Conservation (phyloP, 2,888 invertebrate species). For the Torymus auratus region DNA sequence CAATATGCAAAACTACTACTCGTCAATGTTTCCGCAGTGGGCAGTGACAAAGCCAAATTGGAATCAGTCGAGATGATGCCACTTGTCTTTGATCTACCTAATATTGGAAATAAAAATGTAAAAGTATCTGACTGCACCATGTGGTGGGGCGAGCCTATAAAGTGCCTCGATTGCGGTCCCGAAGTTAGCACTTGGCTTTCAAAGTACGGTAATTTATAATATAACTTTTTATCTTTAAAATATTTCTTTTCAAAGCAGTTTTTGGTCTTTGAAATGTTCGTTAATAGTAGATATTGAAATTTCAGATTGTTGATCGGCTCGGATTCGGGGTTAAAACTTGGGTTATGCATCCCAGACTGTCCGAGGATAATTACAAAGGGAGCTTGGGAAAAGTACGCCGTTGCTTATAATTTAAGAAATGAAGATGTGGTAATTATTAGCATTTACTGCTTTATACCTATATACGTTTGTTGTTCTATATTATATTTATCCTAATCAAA, state of each 20-base stretch:
- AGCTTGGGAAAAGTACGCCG: conserved; percentile 65
- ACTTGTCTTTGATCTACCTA: conserved; percentile 75
- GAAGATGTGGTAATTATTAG: conserved; percentile 66
- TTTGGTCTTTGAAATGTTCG: neutral
- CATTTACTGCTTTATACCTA: neutral
- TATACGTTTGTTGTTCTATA: conserved; percentile 28
- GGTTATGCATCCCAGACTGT: conserved; percentile 20
- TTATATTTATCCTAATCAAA: too few species aligned
- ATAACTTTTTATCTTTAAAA: neutral
- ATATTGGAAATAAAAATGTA: conserved; percentile 50
- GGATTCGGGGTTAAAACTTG: conserved; percentile 67
- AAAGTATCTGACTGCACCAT: conserved; percentile 65
- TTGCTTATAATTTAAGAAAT: conserved; percentile 66
- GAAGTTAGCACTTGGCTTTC: conserved; percentile 81
- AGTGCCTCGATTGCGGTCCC: conserved; percentile 82
- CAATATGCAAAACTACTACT: conserved; percentile 77
- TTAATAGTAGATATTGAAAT: conserved; percentile 23
- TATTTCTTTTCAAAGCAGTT: too few species aligned
- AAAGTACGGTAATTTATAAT: conserved; percentile 63
- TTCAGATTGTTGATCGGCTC: conserved; percentile 68
- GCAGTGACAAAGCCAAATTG: conserved; percentile 74
- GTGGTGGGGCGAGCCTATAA: conserved; percentile 74
- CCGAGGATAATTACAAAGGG: conserved; percentile 17
- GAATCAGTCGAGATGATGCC: conserved; percentile 77
- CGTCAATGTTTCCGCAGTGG: conserved; percentile 75